Evolutionary conservation across 2,113 vertebrate genomes (phyloP).

Genomic region (Rhinolophus sinicus): DNA sequence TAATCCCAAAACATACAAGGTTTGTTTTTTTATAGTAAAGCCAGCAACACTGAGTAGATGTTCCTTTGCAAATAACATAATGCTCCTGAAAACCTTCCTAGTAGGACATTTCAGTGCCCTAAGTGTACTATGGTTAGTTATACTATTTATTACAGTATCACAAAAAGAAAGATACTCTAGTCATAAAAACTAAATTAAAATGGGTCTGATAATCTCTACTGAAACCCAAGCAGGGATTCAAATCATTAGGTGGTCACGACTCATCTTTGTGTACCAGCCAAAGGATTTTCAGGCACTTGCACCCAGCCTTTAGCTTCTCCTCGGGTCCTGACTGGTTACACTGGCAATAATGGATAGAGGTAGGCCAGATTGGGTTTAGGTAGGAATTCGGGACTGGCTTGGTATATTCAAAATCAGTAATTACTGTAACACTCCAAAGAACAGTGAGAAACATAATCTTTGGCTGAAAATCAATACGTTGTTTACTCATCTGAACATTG

Average conservation of each 20-base stretch:
- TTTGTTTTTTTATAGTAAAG: slow-evolving; percentile 21
- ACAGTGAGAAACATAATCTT: slow-evolving; percentile 46
- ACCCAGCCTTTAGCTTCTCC: not conserved
- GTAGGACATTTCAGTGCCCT: not conserved
- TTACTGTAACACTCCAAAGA: slow-evolving; percentile 25
- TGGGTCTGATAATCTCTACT: slow-evolving; percentile 7
- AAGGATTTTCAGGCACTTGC: not conserved
- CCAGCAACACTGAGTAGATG: not conserved
- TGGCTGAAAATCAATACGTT: not conserved
- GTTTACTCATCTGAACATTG: not conserved
- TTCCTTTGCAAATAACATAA: not conserved
- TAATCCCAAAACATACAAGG: not conserved
- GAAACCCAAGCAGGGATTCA: not conserved
- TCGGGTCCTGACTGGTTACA: not conserved
- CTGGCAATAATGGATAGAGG: not conserved
- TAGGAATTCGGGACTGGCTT: not conserved
- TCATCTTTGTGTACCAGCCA: not conserved
- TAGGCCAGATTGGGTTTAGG: not conserved
- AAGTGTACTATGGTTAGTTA: not conserved
- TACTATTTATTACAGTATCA: not conserved
- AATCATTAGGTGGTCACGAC: not conserved
- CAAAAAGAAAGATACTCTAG: not conserved
- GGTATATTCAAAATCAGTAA: slow-evolving; percentile 38
- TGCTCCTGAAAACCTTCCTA: not conserved
- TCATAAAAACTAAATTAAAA: slow-evolving; percentile 44